These are phyloP conservation scores for Solenopsis invicta DNA, from an alignment of 1,140 invertebrate genomes.

Conservation along the genomic window DNA sequence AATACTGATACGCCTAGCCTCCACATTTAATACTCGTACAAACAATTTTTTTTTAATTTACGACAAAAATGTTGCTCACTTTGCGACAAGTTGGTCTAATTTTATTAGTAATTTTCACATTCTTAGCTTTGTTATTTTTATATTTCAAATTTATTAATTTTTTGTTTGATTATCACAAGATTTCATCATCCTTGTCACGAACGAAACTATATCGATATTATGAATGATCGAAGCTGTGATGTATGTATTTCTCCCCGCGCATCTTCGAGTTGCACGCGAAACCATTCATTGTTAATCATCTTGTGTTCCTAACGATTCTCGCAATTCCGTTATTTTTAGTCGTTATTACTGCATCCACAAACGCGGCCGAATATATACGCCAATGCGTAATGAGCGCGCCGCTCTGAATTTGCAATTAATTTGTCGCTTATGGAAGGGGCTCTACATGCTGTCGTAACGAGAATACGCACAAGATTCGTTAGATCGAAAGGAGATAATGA, in stretches of 20 bases:
- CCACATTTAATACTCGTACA: background rate
- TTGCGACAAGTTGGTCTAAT: background rate
- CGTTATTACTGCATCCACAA: background rate
- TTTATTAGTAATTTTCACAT: background rate
- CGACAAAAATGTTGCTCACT: background rate
- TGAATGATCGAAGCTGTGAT: background rate
- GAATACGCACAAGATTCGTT: conserved; percentile 28
- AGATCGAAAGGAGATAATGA: conserved; percentile 59
- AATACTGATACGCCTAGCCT: conserved; percentile 2
- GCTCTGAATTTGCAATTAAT: conserved; percentile 66
- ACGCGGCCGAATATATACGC: background rate
- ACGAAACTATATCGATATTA: background rate
- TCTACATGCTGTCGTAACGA: conserved; percentile 17
- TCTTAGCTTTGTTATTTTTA: background rate
- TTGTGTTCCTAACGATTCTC: background rate
- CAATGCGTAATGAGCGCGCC: background rate
- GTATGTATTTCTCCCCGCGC: background rate
- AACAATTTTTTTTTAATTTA: background rate
- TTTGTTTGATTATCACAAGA: background rate
- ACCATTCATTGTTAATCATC: conserved; percentile 19
- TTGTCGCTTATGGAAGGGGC: conserved; percentile 56
- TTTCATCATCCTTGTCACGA: background rate
- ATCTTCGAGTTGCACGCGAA: background rate
- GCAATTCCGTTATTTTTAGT: conserved; percentile 32
- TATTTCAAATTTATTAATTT: background rate